Base-by-base conservation (phyloP, 2,888 invertebrate genomes). In the Sturmia bella region DNA sequence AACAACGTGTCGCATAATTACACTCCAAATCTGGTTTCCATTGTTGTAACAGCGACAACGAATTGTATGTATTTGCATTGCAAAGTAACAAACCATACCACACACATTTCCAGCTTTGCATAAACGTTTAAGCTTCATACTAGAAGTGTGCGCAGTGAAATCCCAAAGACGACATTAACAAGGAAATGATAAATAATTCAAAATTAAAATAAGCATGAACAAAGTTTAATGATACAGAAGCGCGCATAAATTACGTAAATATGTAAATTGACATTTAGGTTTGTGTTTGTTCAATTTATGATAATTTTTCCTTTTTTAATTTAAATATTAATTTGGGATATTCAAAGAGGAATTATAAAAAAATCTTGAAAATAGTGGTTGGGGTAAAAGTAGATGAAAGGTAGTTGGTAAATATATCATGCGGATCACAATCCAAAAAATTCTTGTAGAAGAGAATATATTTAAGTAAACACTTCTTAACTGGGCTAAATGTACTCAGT, bases 231-330 rank as follows among this genome's bases (percentile, higher is more conserved):
- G 82, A 69, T 69, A 75, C 59, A 87, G 63, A 83, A 79, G 77
- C 79, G 19, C 19, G 86, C 87, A 87, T 88, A 88, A 88, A 88
- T 88, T 89, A 87, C 85, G 86, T 7, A 87, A 86, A 87, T 87
- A 56, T 56, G 19, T 56, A 87, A 87, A 88, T 87, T 86, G 54
- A 56, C 57, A 48, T 70, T 64, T 24, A 61, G 43, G 43, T 56
- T 52, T 17, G 48, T 59, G 27, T 61, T 52, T 63, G 52, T 72
- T 54, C 9, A 21, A 9, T 45, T 63, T 73, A 73, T 63, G 54
- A 54, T 63, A 73, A 72, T 61, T 17, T 61, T 41, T 39, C 6
- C 1, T 17, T 50, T 9, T 59, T 50, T 17, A 13, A 27, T n/a
- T 43, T 56, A 45, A 45, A 69, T 45, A 45, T 1, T 17, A 43